Conservation (phyloP, 1,140 invertebrate genomes). For the Scaptomyza hsui region DNA sequence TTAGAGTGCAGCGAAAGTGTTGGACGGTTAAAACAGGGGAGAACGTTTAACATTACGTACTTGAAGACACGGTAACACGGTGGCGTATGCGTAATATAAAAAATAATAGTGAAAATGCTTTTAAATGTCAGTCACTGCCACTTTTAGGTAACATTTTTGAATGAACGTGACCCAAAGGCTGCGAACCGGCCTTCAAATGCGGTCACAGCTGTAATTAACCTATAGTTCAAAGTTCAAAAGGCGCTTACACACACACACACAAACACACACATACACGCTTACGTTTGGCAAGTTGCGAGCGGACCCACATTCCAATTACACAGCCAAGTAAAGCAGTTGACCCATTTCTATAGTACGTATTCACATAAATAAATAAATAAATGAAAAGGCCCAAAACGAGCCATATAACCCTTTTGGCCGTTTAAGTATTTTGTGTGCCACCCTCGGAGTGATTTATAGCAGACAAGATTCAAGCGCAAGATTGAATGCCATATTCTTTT, state of each 20-base stretch:
- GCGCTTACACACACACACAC: conserved; percentile 36
- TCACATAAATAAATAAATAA: conserved; percentile 56
- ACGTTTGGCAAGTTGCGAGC: conserved; percentile 29
- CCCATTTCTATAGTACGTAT: conserved; percentile 55
- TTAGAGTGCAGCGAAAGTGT: conserved; percentile 25
- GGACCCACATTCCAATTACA: conserved; percentile 3
- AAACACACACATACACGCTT: no score
- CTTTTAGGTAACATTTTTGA: conserved; percentile 1
- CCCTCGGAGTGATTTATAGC: conserved; percentile 30
- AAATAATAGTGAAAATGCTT: not conserved
- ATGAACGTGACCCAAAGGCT: conserved; percentile 12
- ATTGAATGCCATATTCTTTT: conserved; percentile 25
- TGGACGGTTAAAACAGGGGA: not conserved
- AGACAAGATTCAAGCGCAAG: not conserved
- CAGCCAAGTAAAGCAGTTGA: conserved; percentile 53
- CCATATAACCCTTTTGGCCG: conserved; percentile 19
- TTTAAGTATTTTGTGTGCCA: not conserved
- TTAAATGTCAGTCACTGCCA: not conserved
- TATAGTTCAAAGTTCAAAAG: conserved; percentile 80
- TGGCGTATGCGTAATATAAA: conserved; percentile 32
- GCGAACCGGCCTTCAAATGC: conserved; percentile 18
- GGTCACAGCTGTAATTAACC: conserved; percentile 66
- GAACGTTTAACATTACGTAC: conserved; percentile 6
- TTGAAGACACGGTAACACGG: not conserved
- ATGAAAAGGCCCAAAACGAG: conserved; percentile 34